Evolutionary conservation across 64 coral and sea anemone genomes (phyloP), one percentile per base, ranked within the genome.

Genomic region (Pocillopora verrucosa): DNA sequence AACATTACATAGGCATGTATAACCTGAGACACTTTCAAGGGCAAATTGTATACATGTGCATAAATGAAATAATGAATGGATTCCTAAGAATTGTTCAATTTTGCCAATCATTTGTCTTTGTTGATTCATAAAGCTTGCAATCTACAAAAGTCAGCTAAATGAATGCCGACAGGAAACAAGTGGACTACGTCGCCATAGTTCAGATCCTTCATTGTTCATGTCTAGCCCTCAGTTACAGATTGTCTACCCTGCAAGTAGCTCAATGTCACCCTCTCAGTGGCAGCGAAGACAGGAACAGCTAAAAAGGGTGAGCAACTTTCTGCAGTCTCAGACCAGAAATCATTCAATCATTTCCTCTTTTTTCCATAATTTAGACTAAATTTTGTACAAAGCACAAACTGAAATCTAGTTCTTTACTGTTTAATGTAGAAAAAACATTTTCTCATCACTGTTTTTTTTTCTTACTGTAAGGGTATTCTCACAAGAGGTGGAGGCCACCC

Each of bases 61-160:
- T 51, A 51, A 51, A 51, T 51, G 7, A 51, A 51, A 51, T 51
- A 4, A 7, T 7, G 41, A 51, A 51, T 51, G 7, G 1, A 51
- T 51, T 51, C 7, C 41, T 51, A 51, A 7, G 41, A 51, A 51
- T 51, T 51, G 41, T 60, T 10, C 17, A 45, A 82, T 37, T 60
- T 20, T 30, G 11, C 36, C 59, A 76, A 30, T 74, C 10, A 20
- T 78, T 38, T 78, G 19, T 14, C 19, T 17, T 72, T 57, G 1
- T 72, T 83, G 45, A 88, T 80, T 79, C 65, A 13, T 56, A 22
- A 58, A 97, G 95, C 45, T 97, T 89, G 91, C 83, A 58, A 51
- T 97, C 22, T 97, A 93, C 84, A 97, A 91, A 35, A 80, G 73
- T 83, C 91, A 94, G 62, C 86, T 88, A 76, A 75, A 80, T 16